phyloP scores from a whole-genome alignment of 2,797 vertebrate genomes.

The Spinus pinus region DNA sequence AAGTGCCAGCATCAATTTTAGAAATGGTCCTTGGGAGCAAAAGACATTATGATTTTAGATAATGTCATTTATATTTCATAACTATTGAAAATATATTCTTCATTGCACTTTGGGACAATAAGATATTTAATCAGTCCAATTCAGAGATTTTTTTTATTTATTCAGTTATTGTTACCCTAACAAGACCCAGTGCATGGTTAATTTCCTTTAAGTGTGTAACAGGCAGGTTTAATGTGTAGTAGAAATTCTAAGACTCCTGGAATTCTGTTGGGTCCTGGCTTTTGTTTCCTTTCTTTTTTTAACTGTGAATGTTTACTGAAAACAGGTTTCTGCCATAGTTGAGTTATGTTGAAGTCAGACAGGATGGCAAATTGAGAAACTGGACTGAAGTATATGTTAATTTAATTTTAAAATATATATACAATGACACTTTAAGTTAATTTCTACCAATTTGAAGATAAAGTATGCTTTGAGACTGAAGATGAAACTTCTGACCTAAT shows the following conservation, averaged over 20 bases:
- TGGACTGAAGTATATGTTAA: not conserved
- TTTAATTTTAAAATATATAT: not conserved
- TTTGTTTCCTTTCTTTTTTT: not conserved
- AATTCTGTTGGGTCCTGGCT: not conserved
- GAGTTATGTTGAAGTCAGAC: not conserved
- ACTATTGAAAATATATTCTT: not conserved
- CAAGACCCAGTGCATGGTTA: not conserved
- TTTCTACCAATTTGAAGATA: not conserved
- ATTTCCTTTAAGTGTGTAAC: not conserved
- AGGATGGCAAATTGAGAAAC: not conserved
- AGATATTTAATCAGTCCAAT: not conserved
- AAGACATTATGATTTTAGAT: not conserved
- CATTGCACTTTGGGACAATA: not conserved
- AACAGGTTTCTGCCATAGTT: not conserved
- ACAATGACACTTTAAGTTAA: not conserved
- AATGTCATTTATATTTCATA: not conserved
- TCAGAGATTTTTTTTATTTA: not conserved
- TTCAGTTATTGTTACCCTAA: not conserved
- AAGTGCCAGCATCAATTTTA: constrained; percentile 3
- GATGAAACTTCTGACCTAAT: not conserved
- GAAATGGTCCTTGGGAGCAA: not conserved
- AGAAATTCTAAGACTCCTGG: not conserved
- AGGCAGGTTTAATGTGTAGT: not conserved
- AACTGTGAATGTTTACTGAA: not conserved
- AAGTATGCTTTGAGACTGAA: not conserved